Conservation (phyloP, 2,888 invertebrate species). For the Pollenia griseotomentosa region DNA sequence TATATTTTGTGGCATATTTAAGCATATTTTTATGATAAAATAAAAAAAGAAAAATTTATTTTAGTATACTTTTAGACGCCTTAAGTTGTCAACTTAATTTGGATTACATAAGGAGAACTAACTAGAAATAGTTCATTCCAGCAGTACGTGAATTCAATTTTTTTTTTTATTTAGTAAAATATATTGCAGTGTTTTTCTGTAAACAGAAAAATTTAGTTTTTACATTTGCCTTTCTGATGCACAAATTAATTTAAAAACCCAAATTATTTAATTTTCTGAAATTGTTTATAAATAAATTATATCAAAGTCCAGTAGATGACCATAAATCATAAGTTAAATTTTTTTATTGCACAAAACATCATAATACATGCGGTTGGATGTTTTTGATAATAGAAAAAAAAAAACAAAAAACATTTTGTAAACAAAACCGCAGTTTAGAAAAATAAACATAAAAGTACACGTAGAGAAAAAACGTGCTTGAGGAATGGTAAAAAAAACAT, state of each 20-base stretch:
- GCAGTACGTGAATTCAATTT: too few relatives aligned
- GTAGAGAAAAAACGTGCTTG: not conserved
- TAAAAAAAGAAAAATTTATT: too few relatives aligned
- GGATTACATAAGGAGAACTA: too few relatives aligned
- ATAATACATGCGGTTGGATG: conserved; percentile 20
- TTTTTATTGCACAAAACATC: not conserved
- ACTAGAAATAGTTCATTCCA: too few relatives aligned
- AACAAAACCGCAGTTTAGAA: conserved; percentile 27
- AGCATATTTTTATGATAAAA: too few relatives aligned
- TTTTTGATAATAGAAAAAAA: conserved; percentile 1
- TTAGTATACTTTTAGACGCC: too few relatives aligned
- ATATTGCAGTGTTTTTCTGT: too few relatives aligned
- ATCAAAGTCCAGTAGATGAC: not conserved
- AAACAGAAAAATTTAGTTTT: too few relatives aligned
- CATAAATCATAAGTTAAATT: not conserved
- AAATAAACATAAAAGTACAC: not conserved
- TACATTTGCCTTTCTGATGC: too few relatives aligned
- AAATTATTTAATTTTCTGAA: conserved; percentile 7
- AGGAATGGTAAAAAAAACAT: not conserved
- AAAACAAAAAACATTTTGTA: not conserved
- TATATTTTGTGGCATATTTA: too few relatives aligned
- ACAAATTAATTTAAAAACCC: not conserved
- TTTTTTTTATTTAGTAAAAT: too few relatives aligned
- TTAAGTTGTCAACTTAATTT: too few relatives aligned
- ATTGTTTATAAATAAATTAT: not conserved